Base-by-base conservation (phyloP, 1,140 invertebrate genomes). In the Camponotus pennsylvanicus region DNA sequence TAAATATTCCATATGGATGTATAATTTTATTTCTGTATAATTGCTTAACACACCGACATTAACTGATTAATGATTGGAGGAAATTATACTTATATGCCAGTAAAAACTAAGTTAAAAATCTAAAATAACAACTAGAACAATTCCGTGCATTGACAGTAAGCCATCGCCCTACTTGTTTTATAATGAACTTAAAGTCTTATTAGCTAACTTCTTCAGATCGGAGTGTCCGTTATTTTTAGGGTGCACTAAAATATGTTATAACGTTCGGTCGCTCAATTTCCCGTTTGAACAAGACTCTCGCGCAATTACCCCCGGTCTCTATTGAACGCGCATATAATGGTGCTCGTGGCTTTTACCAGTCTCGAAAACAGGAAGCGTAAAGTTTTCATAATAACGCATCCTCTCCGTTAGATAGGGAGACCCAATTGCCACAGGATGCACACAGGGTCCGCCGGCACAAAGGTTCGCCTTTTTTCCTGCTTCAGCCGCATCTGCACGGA, bases 361-460 rank as follows among this genome's bases (percentile, higher is more conserved):
- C 67, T 90, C 87, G 66, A 88, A 90, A 90, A 90, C 89, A 90
- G 82, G 88, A 90, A 88, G 89, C 86, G 73, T 71, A 85, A 88
- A 89, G 86, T 91, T 91, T 91, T 91, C 91, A 91, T 91, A 91
- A 91, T 91, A 91, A 91, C 88, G 88, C 86, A 88, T 90, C 89
- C 89, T 90, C 86, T 85, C 87, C 88, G 84, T 37, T 85, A 75
- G 89, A 90, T 85, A 86, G 80, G 89, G 82, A 91, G 88, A 91
- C 90, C 88, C 88, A 88, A 89, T 91, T 82, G 87, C 89, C 88
- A 82, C 88, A 91, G 90, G 85, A 91, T 89, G 90, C 88, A 89
- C 90, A 91, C 88, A 86, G 89, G 90, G 88, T 90, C 86, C 78
- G 76, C 40, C 76, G 59, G 57, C 63, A 89, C 86, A 88, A 91